Base-by-base conservation (phyloP, 2,888 invertebrate species). In the Hypena proboscidalis region DNA sequence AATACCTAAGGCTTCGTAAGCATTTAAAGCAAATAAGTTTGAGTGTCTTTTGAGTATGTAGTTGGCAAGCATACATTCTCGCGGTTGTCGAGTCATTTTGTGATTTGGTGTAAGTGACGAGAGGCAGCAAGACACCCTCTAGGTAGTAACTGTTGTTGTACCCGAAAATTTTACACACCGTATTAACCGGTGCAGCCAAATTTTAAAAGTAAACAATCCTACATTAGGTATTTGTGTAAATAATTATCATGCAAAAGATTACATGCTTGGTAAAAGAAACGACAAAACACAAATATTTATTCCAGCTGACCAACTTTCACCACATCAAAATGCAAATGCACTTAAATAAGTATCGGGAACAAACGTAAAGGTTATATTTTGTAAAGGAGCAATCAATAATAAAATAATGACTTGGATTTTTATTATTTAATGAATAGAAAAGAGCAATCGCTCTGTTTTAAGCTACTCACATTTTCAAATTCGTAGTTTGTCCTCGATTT, bases 61-160 rank as follows among this genome's bases (percentile, higher is more conserved):
- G 77, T 80, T 80, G 79, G 82, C 80, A 82, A 81, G 76, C 79
- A 82, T 78, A 79, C 64, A 60, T 67, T 70, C 65, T 63, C 65
- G 58, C 57, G 67, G 66, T 62, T 71, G 74, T 68, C 78, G 77
- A 79, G 76, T 84, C 78, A 79, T 75, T 68, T 67, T 74, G 64
- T 52, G 52, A 36, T 55, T 65, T 76, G 85, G 83, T 54, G 35
- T 70, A 85, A 85, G 84, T 72, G 43, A 81, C 22, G 54, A 74
- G 80, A 70, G 72, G 10, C 13, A 32, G 48, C 8, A 31, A 33
- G 15, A 19, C 19, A 37, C n/a, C n/a, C n/a, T n/a, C n/a, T n/a
- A n/a, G 4, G 4, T 20, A 20, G 4, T 20, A n/a, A n/a, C n/a
- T n/a, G n/a, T n/a, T n/a, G n/a, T n/a, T n/a, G n/a, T n/a, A n/a